Conservation (phyloP, 2,888 invertebrate species). For the Apotomis turbidana region DNA sequence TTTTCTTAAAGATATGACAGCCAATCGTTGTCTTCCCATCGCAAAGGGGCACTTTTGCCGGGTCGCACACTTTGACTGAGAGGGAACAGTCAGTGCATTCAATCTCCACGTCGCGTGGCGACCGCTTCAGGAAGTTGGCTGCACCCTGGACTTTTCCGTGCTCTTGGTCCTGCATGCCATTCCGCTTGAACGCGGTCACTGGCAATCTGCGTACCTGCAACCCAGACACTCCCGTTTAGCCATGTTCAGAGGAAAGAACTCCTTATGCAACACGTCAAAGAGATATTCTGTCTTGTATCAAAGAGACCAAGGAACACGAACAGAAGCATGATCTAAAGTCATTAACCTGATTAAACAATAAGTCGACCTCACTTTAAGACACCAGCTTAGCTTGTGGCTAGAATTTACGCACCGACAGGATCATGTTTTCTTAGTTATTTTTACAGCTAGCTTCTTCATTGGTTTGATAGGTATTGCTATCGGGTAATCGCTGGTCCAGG, state of each 20-base stretch:
- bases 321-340: neutral
- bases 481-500: slow-evolving; percentile 62
- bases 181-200: slow-evolving; percentile 76
- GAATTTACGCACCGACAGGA: slow-evolving; percentile 57
- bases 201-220: slow-evolving; percentile 77
- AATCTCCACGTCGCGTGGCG: slow-evolving; percentile 67
- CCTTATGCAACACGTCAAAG: neutral
- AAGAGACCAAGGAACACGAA: neutral
- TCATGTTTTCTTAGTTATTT: slow-evolving; percentile 60
- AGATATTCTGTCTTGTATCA: neutral
- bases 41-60: slow-evolving; percentile 65
- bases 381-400: slow-evolving; percentile 25
- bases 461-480: slow-evolving; percentile 63
- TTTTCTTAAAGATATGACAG: slow-evolving; percentile 57
- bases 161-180: slow-evolving; percentile 79
- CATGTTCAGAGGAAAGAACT: neutral
- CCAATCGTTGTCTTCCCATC: slow-evolving; percentile 48
- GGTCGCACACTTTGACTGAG: slow-evolving; percentile 61
- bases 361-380: neutral
- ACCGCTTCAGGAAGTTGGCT: slow-evolving; percentile 68
- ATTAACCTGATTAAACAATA: neutral
- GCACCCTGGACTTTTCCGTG: slow-evolving; percentile 70
- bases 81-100: slow-evolving; percentile 61
- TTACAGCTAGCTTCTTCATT: slow-evolving; percentile 68
- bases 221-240: slow-evolving; percentile 48